Evolutionary conservation across 2,797 vertebrate species (phyloP).

Genomic region (Manis pentadactyla): DNA sequence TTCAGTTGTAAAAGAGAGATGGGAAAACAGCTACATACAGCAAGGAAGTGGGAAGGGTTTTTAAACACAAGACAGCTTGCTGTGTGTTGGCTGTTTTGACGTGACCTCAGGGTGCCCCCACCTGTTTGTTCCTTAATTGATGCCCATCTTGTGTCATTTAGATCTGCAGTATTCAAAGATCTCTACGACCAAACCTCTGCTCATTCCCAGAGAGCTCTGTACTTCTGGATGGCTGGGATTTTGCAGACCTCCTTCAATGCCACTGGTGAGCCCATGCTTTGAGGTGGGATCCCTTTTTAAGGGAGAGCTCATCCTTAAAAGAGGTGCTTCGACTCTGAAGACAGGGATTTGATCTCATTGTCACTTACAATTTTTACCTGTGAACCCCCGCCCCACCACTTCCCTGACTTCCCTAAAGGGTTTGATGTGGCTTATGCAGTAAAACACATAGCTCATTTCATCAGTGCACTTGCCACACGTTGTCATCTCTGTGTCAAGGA

Average conservation of each 20-base stretch:
- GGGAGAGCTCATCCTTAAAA: neutral
- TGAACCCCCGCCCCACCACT: too few species aligned
- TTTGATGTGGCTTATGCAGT: neutral
- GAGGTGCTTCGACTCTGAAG: neutral
- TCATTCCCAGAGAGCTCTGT: conserved; percentile 85
- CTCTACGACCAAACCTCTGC: conserved; percentile 88
- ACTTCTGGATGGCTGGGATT: conserved; percentile 88
- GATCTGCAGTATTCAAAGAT: conserved; percentile 89
- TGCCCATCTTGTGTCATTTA: conserved; percentile 59
- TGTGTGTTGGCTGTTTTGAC: too few species aligned
- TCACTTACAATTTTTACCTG: neutral
- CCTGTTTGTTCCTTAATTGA: neutral
- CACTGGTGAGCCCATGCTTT: conserved; percentile 79
- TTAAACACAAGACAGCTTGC: neutral
- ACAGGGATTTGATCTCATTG: neutral
- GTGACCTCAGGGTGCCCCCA: neutral
- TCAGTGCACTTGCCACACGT: neutral
- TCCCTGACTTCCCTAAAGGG: neutral
- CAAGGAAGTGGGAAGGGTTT: neutral
- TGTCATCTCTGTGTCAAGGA: neutral
- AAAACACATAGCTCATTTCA: neutral
- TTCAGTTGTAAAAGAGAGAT: neutral
- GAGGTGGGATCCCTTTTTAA: neutral
- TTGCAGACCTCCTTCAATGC: conserved; percentile 80
- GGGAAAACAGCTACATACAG: rapidly evolving